Percentiles rank a stretch among this genome's conserved stretches.
Conservation (phyloP, 2,113 vertebrate genomes). For the Charina bottae region DNA sequence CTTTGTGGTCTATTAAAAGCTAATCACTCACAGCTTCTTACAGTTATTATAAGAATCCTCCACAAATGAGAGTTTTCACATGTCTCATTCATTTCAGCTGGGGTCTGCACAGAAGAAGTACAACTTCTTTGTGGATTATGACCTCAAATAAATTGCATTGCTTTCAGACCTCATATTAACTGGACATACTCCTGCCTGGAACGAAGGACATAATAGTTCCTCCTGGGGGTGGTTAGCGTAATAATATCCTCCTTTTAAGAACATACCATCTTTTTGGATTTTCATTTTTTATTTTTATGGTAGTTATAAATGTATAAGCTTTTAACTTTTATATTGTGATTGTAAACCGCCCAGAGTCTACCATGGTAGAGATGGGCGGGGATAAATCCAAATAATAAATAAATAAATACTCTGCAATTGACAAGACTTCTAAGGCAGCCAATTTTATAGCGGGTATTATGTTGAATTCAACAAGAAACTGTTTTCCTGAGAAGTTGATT, state of each 20-base stretch:
- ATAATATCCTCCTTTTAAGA: no score
- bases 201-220: no score
- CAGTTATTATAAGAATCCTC: background rate
- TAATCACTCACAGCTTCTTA: background rate
- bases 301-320: no score
- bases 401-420: background rate
- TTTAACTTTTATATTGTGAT: no score
- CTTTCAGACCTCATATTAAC: background rate
- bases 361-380: no score
- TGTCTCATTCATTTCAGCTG: background rate
- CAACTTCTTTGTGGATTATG: background rate
- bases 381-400: no score
- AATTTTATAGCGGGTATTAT: background rate
- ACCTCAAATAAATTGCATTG: background rate
- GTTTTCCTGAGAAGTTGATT: background rate
- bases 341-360: no score
- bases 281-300: no score
- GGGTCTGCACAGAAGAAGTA: background rate
- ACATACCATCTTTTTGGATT: no score
- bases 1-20: background rate
- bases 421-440: background rate
- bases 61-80: background rate
- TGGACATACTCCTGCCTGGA: no score
- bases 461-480: background rate
- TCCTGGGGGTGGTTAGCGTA: no score